These are phyloP conservation scores for Scalopus aquaticus DNA, from an alignment of 2,113 vertebrate genomes.

Conservation along the genomic window DNA sequence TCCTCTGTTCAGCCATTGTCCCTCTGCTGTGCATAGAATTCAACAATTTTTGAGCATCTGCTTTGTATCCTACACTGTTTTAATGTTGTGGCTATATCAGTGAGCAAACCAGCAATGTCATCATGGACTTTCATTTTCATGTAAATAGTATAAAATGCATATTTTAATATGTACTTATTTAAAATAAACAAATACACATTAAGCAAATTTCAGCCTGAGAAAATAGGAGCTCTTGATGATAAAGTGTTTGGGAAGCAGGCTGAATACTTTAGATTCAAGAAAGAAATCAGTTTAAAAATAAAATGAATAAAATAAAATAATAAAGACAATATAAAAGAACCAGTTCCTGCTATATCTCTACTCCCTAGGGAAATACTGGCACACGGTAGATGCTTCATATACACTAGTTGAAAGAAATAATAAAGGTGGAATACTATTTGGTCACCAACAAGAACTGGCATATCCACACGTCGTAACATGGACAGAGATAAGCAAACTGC, in stretches of 20 bases:
- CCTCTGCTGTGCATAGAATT: neutral
- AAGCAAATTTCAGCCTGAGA: neutral
- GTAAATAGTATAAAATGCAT: neutral
- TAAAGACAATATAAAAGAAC: neutral
- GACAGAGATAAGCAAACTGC: neutral
- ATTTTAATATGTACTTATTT: no score
- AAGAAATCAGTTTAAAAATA: neutral
- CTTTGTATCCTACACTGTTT: neutral
- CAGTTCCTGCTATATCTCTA: neutral
- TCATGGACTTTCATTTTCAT: neutral
- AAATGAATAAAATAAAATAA: no score
- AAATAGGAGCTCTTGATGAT: neutral
- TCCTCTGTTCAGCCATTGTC: neutral
- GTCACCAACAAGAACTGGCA: neutral
- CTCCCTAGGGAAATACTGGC: neutral
- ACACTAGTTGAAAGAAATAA: neutral
- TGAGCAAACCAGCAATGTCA: neutral
- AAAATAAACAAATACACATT: neutral
- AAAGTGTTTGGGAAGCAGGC: neutral
- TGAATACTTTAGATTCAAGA: neutral
- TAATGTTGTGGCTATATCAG: neutral
- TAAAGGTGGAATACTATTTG: neutral
- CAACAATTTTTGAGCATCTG: neutral
- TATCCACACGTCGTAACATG: neutral
- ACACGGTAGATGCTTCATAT: neutral